These are phyloP conservation scores for Agrotis exclamationis DNA, from an alignment of 2,888 invertebrate species.

Conservation along the genomic window DNA sequence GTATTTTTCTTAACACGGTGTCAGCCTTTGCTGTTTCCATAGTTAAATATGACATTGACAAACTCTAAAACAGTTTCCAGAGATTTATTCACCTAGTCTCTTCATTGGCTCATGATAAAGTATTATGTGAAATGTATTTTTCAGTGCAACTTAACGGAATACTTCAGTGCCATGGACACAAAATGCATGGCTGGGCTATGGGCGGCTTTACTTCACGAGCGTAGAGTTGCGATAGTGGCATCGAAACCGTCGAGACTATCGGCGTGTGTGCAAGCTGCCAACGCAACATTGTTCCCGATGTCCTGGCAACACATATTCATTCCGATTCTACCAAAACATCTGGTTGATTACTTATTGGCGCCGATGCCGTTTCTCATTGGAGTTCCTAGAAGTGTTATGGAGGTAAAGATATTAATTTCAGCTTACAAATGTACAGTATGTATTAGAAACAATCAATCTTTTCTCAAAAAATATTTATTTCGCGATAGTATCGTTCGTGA, in stretches of 20 bases:
- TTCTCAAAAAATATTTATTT: no score
- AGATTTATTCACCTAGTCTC: not conserved
- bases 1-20: no score
- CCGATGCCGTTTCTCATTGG: conserved; percentile 99
- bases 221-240: conserved; percentile 98
- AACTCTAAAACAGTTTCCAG: not conserved
- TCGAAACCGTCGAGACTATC: conserved; percentile 97
- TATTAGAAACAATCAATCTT: no score
- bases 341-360: conserved; percentile 97
- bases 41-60: not conserved
- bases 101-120: not conserved
- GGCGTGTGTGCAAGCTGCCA: conserved; percentile 98
- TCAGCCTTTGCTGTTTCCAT: no score
- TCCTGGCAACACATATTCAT: conserved; percentile 99
- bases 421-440: no score
- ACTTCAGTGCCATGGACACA: conserved; percentile 98
- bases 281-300: conserved; percentile 99
- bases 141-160: conserved; percentile 99
- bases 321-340: conserved; percentile 97
- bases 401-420: conserved; percentile 85
- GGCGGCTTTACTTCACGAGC: conserved; percentile 98
- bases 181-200: conserved; percentile 99
- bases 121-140: conserved; percentile 66
- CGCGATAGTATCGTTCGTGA: no score
- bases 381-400: conserved; percentile 96